Percentiles rank a stretch among this genome's conserved stretches.
Evolutionary conservation across 2,113 vertebrate genomes (phyloP).

Genomic region (Bagarius yarrelli): DNA sequence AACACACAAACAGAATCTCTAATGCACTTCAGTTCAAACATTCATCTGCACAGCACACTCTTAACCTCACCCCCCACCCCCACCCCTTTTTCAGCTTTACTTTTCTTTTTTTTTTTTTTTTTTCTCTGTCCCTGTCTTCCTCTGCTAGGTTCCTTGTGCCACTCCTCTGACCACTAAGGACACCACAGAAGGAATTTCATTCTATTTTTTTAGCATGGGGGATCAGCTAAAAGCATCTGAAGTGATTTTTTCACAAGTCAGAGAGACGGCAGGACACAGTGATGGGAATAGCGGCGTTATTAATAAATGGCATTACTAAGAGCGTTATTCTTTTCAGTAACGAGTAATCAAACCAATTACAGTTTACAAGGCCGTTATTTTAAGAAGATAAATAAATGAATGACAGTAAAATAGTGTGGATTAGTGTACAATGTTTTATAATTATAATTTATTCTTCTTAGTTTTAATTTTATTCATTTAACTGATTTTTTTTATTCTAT

Average conservation of each 20-base stretch:
- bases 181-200: not conserved
- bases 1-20: slow-evolving; percentile 8
- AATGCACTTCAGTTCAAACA: slow-evolving; percentile 5
- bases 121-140: not conserved
- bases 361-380: too few relatives aligned
- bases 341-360: too few relatives aligned
- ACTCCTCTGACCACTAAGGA: not conserved
- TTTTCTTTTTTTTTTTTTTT: not conserved
- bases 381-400: too few relatives aligned
- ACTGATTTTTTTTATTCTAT: too few relatives aligned
- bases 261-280: not conserved
- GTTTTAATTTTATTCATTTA: too few relatives aligned
- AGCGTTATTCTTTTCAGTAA: too few relatives aligned
- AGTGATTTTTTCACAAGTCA: not conserved
- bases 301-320: too few relatives aligned
- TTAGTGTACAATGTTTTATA: too few relatives aligned
- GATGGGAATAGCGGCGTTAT: too few relatives aligned
- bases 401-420: too few relatives aligned
- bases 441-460: too few relatives aligned
- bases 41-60: not conserved
- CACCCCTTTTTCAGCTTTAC: not conserved
- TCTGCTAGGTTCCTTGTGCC: not conserved
- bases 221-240: not conserved
- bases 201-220: not conserved
- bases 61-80: not conserved